Percentiles rank a stretch among this genome's conserved stretches.
phyloP scores from a whole-genome alignment of 2,888 invertebrate genomes.

The Ectobius pallidus region DNA sequence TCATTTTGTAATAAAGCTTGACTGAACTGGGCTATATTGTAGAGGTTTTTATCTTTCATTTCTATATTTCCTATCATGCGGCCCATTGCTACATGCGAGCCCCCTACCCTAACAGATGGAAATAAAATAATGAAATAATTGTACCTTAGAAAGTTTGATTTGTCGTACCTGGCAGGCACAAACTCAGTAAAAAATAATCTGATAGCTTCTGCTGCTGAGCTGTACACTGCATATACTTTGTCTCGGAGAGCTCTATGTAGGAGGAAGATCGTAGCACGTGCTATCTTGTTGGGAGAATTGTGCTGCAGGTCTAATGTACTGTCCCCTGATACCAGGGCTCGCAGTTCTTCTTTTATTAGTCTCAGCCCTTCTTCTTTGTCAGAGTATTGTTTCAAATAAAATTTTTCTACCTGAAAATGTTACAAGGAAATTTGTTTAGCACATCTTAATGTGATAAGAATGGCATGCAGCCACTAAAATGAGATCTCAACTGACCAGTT shows the following conservation, averaged over 20 bases:
- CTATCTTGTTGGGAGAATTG: constrained; percentile 74
- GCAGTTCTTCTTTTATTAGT: constrained; percentile 64
- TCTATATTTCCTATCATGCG: too few relatives aligned
- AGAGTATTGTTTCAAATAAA: constrained; percentile 87
- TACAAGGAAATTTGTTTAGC: background rate
- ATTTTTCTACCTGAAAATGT: constrained; percentile 75
- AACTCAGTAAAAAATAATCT: constrained; percentile 81
- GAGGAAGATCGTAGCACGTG: constrained; percentile 78
- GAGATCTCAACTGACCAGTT: constrained; percentile 65
- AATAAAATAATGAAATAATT: too few relatives aligned
- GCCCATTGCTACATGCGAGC: too few relatives aligned
- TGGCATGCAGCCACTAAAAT: too few relatives aligned
- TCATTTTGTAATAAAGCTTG: too few relatives aligned
- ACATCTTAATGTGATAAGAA: too few relatives aligned
- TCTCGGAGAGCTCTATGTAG: constrained; percentile 82
- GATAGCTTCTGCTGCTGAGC: constrained; percentile 81
- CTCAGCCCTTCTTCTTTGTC: constrained; percentile 89
- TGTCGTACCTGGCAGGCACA: constrained; percentile 80
- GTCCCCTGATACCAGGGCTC: constrained; percentile 47
- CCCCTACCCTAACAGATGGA: too few relatives aligned
- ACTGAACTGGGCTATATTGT: too few relatives aligned
- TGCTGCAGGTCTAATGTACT: constrained; percentile 29
- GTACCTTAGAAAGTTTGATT: too few relatives aligned
- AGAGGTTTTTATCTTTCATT: too few relatives aligned
- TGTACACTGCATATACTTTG: constrained; percentile 89